These are phyloP conservation scores for Scatophagus argus DNA, from an alignment of 2,113 vertebrate species.

Conservation along the genomic window DNA sequence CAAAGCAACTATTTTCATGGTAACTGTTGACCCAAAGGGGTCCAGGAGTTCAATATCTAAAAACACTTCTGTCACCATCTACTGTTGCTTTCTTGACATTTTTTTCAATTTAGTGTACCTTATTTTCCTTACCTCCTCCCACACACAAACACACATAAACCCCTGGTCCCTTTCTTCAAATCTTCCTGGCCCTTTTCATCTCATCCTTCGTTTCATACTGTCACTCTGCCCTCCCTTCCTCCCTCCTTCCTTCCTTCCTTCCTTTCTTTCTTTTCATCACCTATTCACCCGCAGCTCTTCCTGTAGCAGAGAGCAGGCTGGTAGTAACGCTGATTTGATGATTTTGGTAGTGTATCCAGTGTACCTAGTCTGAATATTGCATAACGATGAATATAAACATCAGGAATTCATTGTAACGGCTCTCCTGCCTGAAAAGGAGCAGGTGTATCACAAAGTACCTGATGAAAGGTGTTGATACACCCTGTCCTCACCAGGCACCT, in stretches of 20 bases:
- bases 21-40: slow-evolving; percentile 28
- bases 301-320: background rate
- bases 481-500: background rate
- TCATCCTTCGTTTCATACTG: slow-evolving; percentile 10
- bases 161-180: slow-evolving; percentile 24
- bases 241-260: slow-evolving; percentile 6
- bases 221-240: background rate
- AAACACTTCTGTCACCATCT: background rate
- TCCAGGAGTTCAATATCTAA: slow-evolving; percentile 19
- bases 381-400: background rate
- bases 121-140: slow-evolving; percentile 23
- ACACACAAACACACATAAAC: background rate
- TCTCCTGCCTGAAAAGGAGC: background rate
- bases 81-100: background rate
- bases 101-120: slow-evolving; percentile 9
- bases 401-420: background rate
- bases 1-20: slow-evolving; percentile 17
- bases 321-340: background rate
- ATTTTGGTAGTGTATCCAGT: background rate
- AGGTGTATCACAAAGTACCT: background rate
- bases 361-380: too few species aligned
- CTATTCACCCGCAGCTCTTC: slow-evolving; percentile 11
- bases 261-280: slow-evolving; percentile 19
- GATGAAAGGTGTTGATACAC: background rate
- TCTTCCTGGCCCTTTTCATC: slow-evolving; percentile 25